Evolutionary conservation across 1,140 invertebrate species (phyloP).

Genomic region (Maniola jurtina): DNA sequence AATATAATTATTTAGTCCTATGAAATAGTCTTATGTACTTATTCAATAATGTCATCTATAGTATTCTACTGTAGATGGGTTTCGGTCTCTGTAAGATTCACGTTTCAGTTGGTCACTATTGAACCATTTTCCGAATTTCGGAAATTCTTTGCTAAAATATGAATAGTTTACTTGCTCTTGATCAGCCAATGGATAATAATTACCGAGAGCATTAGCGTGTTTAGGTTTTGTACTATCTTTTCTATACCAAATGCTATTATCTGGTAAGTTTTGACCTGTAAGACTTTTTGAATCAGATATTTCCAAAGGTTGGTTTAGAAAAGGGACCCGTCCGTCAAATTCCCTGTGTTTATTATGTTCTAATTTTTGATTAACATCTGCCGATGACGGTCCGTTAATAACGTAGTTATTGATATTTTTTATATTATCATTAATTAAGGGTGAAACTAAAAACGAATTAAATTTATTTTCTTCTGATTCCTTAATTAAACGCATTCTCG

Average conservation of each 20-base stretch:
- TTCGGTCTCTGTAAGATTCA: neutral
- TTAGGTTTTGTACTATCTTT: neutral
- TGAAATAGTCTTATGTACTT: no score
- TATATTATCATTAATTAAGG: slow-evolving; percentile 4
- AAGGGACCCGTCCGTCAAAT: neutral
- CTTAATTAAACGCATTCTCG: slow-evolving; percentile 7
- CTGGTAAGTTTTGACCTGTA: neutral
- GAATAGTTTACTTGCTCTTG: neutral
- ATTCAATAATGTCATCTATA: slow-evolving; percentile 1
- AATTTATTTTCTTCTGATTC: slow-evolving; percentile 4
- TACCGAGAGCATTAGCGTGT: neutral
- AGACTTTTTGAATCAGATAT: neutral
- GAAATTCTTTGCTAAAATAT: neutral
- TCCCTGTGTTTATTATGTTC: neutral
- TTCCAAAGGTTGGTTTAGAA: neutral
- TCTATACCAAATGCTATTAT: neutral
- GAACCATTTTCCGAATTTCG: neutral
- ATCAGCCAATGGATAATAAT: neutral
- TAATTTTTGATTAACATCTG: neutral
- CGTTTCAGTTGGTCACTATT: neutral
- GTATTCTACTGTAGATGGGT: neutral
- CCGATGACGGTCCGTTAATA: neutral
- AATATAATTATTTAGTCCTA: no score
- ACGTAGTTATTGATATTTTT: neutral
- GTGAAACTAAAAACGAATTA: slow-evolving; percentile 2